Conservation (phyloP, 2,888 invertebrate genomes). For the Monopis laevigella region DNA sequence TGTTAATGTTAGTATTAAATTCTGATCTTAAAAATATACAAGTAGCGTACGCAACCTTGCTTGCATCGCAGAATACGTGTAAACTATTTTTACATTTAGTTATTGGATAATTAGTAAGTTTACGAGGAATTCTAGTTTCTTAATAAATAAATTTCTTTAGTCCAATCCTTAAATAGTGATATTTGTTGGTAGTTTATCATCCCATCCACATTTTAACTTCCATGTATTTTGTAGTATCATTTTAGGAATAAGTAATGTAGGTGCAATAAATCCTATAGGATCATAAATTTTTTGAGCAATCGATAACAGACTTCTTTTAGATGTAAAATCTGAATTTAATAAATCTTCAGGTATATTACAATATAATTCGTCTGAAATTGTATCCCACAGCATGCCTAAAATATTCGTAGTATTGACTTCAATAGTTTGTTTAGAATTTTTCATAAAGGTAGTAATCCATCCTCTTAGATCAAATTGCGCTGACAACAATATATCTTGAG, state of each 20-base stretch:
- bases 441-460: no score
- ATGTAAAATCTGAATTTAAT: not conserved
- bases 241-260: slow-evolving; percentile 4
- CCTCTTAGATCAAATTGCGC: no score
- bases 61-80: slow-evolving; percentile 11
- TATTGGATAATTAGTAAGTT: slow-evolving; percentile 1
- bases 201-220: slow-evolving; percentile 2
- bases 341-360: slow-evolving; percentile 6
- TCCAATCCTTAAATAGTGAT: slow-evolving; percentile 1
- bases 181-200: slow-evolving; percentile 2
- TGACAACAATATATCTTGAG: no score
- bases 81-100: not conserved
- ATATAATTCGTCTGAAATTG: slow-evolving; percentile 1
- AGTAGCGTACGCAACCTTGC: slow-evolving; percentile 8
- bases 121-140: not conserved
- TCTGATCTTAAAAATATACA: slow-evolving; percentile 10
- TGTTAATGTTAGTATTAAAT: slow-evolving; percentile 1
- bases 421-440: not conserved
- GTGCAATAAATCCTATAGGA: slow-evolving; percentile 5
- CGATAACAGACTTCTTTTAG: slow-evolving; percentile 4
- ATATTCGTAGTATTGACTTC: not conserved
- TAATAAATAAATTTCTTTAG: slow-evolving; percentile 1
- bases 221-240: slow-evolving; percentile 1
- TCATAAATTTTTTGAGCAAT: slow-evolving; percentile 10
- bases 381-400: slow-evolving; percentile 4